Evolutionary conservation across 2,888 invertebrate genomes (phyloP), one percentile per base, ranked within the genome.

Genomic region (Eremobia ochroleuca): DNA sequence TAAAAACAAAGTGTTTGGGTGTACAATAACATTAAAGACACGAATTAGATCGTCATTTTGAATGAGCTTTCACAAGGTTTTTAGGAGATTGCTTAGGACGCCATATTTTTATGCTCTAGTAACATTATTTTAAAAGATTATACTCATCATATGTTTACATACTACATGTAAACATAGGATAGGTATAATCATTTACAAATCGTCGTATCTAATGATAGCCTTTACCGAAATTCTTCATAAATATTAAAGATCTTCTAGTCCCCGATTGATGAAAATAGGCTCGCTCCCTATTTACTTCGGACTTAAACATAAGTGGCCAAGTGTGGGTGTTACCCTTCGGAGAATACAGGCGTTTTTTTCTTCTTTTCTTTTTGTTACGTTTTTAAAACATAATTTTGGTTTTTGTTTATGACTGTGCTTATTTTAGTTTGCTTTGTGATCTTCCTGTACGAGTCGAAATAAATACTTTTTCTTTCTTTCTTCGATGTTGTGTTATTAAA

Each of bases 161-260:
- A n/a, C n/a, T n/a, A n/a, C n/a, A n/a, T 52, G 52, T 52, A 52
- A 52, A 52, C 25, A 25, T 52, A 25, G 25, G 25, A 52, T 52
- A 28, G 15, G 28, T 15, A 4, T 49, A 9, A 37, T 21, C 0
- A 40, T 6, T 40, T 55, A 1, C 18, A 64, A 46, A 43, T 18
- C 9, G 8, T 52, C 4, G 31, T 73, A 52, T 52, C 11, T 25
- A 46, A 18, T 25, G 1, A 31, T 1, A 18, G 21, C 28, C 5
- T n/a, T 13, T 18, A 61, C 21, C 8, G n/a, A 40, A 59, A 37
- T 40, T 49, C 4, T 46, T 31, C 4, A 15, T 34, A 18, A 25
- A 43, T 11, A 40, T 18, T 58, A 0, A 46, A 37, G 2, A 31
- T 31, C 94, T 80, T 52, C 3, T 55, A n/a, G n/a, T 55, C n/a